phyloP scores from a whole-genome alignment of 2,797 vertebrate genomes.

The Ficedula albicollis region DNA sequence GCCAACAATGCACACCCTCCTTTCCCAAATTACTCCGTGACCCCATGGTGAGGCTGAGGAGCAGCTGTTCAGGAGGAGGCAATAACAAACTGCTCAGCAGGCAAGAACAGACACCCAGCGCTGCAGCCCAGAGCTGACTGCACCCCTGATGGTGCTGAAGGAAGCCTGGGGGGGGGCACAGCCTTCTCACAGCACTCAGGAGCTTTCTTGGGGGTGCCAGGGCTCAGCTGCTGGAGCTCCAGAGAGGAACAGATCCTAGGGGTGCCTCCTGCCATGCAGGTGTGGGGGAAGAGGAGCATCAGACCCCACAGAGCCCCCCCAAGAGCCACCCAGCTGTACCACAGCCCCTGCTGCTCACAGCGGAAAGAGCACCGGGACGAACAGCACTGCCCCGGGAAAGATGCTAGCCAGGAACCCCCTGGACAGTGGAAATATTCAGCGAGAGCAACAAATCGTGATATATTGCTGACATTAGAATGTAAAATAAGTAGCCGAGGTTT shows the following conservation, averaged over 20 bases:
- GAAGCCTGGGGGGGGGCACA: neutral
- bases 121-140: neutral
- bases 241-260: accelerated
- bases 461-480: accelerated
- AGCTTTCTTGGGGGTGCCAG: accelerated
- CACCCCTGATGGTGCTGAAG: too few species aligned
- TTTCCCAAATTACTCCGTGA: neutral
- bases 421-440: accelerated
- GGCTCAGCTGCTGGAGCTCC: neutral
- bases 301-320: neutral
- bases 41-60: neutral
- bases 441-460: neutral
- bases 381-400: neutral
- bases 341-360: neutral
- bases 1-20: accelerated
- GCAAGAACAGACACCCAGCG: neutral
- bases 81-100: neutral
- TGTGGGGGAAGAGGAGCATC: neutral
- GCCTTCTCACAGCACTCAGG: neutral
- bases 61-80: neutral
- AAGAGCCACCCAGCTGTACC: neutral
- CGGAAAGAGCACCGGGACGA: neutral
- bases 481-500: neutral
- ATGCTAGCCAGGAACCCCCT: accelerated
- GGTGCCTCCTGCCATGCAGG: neutral